Conservation (phyloP, 2,797 vertebrate species). For the Falco berigora region DNA sequence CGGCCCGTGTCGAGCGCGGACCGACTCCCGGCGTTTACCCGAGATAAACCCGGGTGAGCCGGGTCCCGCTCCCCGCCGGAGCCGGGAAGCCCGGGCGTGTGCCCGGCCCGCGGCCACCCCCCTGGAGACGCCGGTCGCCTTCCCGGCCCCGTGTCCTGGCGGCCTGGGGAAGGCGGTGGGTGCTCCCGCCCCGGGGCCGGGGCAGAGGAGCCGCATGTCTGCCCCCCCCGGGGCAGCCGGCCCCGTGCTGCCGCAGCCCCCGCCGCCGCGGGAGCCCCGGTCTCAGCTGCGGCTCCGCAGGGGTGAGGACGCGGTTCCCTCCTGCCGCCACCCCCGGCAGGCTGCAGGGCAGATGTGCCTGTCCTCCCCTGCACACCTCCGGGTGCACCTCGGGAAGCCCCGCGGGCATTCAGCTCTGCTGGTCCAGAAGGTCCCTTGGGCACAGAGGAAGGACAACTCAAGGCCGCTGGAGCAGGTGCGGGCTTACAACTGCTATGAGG, state of each 20-base stretch:
- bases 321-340: not conserved
- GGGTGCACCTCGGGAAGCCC: not conserved
- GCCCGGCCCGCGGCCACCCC: not conserved
- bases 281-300: not conserved
- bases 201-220: not conserved
- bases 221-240: not conserved
- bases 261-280: not conserved
- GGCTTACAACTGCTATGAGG: not conserved
- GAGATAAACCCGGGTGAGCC: not conserved
- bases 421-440: not conserved
- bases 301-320: not conserved
- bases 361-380: too few species aligned
- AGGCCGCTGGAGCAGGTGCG: not conserved
- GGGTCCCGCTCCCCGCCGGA: not conserved
- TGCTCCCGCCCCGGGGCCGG: not conserved
- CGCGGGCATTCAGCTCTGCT: not conserved
- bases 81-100: not conserved
- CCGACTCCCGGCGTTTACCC: not conserved
- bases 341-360: not conserved
- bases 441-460: not conserved
- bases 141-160: not conserved
- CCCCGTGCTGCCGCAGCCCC: not conserved
- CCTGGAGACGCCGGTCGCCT: not conserved
- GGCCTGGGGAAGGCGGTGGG: not conserved
- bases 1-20: not conserved